phyloP scores from a whole-genome alignment of 2,797 vertebrate genomes.

The Crenuchus spilurus region DNA sequence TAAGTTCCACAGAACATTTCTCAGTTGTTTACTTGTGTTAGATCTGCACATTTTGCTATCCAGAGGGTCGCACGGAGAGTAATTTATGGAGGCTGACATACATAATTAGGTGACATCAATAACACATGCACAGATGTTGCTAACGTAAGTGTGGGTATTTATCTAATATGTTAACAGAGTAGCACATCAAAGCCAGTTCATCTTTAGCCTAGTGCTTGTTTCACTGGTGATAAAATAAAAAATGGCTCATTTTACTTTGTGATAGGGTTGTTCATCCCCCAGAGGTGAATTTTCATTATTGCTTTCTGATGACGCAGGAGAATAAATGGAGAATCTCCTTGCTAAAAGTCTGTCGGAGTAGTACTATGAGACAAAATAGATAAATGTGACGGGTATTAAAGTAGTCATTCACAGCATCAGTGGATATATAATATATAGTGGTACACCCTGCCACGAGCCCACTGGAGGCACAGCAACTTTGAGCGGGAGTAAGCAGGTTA shows the following conservation, averaged over 20 bases:
- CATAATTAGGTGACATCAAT: constrained; percentile 37
- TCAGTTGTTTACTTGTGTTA: constrained; percentile 10
- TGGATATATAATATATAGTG: no score
- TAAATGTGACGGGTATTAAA: no score
- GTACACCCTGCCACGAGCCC: no score
- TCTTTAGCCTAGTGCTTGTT: not conserved
- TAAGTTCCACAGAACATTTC: not conserved
- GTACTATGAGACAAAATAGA: no score
- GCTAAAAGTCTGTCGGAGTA: no score
- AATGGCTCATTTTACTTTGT: not conserved
- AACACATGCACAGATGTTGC: constrained; percentile 41
- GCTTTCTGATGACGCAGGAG: no score
- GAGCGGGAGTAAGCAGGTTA: no score
- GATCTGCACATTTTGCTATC: constrained; percentile 33
- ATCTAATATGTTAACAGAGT: constrained; percentile 34
- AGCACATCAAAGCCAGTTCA: not conserved
- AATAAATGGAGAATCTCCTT: no score
- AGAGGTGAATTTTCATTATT: no score
- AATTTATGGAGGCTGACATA: constrained; percentile 23
- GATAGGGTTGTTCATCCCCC: not conserved
- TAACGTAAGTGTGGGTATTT: constrained; percentile 28
- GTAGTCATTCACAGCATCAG: no score
- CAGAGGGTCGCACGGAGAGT: constrained; percentile 35
- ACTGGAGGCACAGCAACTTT: no score
- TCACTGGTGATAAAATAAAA: not conserved